Evolutionary conservation across 2,113 vertebrate species (phyloP).

Genomic region (Chionomys nivalis): DNA sequence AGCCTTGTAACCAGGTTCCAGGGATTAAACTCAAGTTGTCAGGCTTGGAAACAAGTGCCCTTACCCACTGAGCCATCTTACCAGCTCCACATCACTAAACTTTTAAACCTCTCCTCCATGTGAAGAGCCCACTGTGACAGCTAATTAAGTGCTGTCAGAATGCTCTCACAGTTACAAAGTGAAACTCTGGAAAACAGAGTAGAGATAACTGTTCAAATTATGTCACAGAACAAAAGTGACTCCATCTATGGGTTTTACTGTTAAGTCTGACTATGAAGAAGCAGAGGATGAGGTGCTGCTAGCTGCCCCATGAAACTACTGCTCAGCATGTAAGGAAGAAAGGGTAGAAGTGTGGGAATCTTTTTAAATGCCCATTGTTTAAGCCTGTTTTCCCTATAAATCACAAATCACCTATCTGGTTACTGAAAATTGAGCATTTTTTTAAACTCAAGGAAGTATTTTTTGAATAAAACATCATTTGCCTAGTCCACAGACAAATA

Average conservation of each 20-base stretch:
- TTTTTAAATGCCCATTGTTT: not conserved
- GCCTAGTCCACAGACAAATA: conserved; percentile 34
- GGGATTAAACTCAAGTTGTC: not conserved
- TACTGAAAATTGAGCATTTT: conserved; percentile 9
- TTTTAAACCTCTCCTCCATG: conserved; percentile 18
- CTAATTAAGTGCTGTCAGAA: not conserved
- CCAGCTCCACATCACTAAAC: not conserved
- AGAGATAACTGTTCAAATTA: conserved; percentile 41
- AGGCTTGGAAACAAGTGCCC: not conserved
- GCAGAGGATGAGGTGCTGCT: not conserved
- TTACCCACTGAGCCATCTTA: not conserved
- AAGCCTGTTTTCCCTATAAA: not conserved
- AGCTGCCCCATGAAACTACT: not conserved
- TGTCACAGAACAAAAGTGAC: conserved; percentile 48
- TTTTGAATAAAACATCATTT: conserved; percentile 36
- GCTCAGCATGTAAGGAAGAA: not conserved
- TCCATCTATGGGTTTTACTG: conserved; percentile 5
- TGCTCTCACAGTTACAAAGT: conserved; percentile 7
- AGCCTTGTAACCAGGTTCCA: not conserved
- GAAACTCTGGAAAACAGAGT: conserved; percentile 1
- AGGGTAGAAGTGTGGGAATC: not conserved
- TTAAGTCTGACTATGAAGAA: conserved; percentile 6
- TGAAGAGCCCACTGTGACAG: not conserved
- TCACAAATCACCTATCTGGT: conserved; percentile 9
- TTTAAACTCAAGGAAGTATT: conserved; percentile 29